A percentile compares a stretch with the other conserved stretches of the same genome.
Conservation (phyloP, 1,140 invertebrate species). For the Bemisia tabaci region DNA sequence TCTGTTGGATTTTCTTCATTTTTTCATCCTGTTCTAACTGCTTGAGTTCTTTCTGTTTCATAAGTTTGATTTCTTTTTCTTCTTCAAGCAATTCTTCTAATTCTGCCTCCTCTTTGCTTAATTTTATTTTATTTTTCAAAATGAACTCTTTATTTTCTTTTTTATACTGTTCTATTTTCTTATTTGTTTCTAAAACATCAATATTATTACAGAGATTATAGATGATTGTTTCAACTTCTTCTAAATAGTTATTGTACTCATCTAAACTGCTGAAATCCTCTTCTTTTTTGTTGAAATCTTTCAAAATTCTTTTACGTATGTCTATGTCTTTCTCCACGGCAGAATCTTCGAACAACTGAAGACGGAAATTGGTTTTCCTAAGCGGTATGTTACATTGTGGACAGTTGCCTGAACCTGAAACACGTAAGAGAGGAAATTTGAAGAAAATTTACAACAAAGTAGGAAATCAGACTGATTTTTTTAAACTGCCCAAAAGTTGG, state of each 20-base stretch:
- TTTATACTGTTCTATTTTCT: conserved; percentile 82
- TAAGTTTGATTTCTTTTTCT: conserved; percentile 34
- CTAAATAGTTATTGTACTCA: conserved; percentile 89
- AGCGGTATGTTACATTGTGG: conserved; percentile 81
- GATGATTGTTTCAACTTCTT: conserved; percentile 81
- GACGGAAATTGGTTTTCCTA: conserved; percentile 75
- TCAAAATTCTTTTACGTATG: conserved; percentile 74
- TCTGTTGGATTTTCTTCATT: conserved; percentile 65
- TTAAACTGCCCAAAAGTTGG: conserved; percentile 8
- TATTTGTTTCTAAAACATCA: conserved; percentile 78
- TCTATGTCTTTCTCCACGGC: conserved; percentile 95
- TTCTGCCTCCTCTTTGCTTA: conserved; percentile 51
- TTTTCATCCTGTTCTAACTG: conserved; percentile 58
- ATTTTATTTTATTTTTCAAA: conserved; percentile 59
- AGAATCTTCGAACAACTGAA: conserved; percentile 93
- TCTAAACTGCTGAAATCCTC: conserved; percentile 67
- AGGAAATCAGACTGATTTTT: conserved; percentile 2
- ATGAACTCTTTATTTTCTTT: conserved; percentile 86
- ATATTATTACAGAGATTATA: conserved; percentile 86
- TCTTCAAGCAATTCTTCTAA: conserved; percentile 73
- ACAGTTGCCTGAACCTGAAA: conserved; percentile 75
- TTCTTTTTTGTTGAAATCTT: conserved; percentile 84
- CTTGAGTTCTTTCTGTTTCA: conserved; percentile 24
- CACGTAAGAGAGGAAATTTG: conserved; percentile 17
- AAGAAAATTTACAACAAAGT: conserved; percentile 4